These are phyloP conservation scores for Pteria penguin DNA, from an alignment of 2,888 invertebrate genomes.

Conservation along the genomic window DNA sequence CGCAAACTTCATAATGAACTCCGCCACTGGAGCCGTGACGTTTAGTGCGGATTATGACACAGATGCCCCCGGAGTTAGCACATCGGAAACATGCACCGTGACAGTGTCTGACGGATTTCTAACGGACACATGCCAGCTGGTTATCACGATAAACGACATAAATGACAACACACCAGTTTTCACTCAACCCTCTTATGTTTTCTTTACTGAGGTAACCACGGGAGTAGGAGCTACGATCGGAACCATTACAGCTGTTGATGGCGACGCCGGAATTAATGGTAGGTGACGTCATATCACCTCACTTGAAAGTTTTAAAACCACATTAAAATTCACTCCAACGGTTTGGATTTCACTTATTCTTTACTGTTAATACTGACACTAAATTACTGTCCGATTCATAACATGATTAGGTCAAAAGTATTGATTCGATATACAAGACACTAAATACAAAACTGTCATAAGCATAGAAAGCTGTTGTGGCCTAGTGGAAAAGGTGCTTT, in stretches of 20 bases:
- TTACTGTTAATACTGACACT: too few relatives aligned
- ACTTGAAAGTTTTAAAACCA: too few relatives aligned
- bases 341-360: too few relatives aligned
- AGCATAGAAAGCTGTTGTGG: too few relatives aligned
- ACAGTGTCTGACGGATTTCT: conserved; percentile 40
- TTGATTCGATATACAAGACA: too few relatives aligned
- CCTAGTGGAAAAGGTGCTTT: too few relatives aligned
- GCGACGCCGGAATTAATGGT: conserved; percentile 33
- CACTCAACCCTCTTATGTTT: conserved; percentile 12
- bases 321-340: too few relatives aligned
- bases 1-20: conserved; percentile 45
- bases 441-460: too few relatives aligned
- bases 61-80: conserved; percentile 42
- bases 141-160: conserved; percentile 25
- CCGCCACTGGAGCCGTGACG: conserved; percentile 44
- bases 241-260: conserved; percentile 26
- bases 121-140: conserved; percentile 11
- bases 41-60: conserved; percentile 53
- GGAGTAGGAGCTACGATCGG: conserved; percentile 30
- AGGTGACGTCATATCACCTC: too few relatives aligned
- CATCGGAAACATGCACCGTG: conserved; percentile 43
- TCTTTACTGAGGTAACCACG: neutral
- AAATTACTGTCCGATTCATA: too few relatives aligned
- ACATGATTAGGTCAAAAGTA: too few relatives aligned
- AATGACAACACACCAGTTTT: conserved; percentile 41